Base-by-base conservation (phyloP, 2,888 invertebrate genomes). In the Dyspetes luteomarginatus region DNA sequence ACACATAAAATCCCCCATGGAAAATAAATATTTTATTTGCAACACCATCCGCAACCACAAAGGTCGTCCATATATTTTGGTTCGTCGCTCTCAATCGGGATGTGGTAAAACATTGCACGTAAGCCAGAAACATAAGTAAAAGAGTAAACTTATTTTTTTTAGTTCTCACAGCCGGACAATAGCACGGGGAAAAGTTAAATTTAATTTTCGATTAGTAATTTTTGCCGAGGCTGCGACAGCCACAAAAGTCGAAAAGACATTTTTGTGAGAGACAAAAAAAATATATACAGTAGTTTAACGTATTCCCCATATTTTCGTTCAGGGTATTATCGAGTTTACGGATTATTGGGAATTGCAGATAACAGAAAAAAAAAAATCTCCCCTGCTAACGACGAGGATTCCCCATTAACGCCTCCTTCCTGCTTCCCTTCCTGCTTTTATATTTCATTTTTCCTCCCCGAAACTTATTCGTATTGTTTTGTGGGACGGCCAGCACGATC, bases 181-280 rank as follows among this genome's bases (percentile, higher is more conserved):
- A 50, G 60, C 36, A n/a, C 30, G 26, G 56, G 19, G 5, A 48
- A 43, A 60, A 60, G 60, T 71, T 71, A 36, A 71, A 71, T 60
- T 71, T 50, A 48, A 48, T 69, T 71, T 60, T 50, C 60, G 22
- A 17, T 4, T 19, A 60, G 50, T 22, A 36, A 50, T 71, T 41
- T 60, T 60, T 15, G 22, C 41, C 15, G n/a, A n/a, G n/a, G 48
- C 15, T 2, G 24, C 9, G 48, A 17, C n/a, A n/a, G 5, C 5
- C 19, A 17, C 48, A 15, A 7, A 5, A n/a, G 7, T 48, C 15
- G 15, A 12, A 15, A 7, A 12, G 12, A 36, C 36, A 12, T 36
- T 7, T 12, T 36, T 3, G 36, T 12, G 36, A 36, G 36, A 12
- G 12, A 12, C 7, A 36, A 36, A 36, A 48, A 48, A 48, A 48